These are phyloP conservation scores for Sympetrum striolatum DNA, from an alignment of 2,888 invertebrate species.

Conservation along the genomic window DNA sequence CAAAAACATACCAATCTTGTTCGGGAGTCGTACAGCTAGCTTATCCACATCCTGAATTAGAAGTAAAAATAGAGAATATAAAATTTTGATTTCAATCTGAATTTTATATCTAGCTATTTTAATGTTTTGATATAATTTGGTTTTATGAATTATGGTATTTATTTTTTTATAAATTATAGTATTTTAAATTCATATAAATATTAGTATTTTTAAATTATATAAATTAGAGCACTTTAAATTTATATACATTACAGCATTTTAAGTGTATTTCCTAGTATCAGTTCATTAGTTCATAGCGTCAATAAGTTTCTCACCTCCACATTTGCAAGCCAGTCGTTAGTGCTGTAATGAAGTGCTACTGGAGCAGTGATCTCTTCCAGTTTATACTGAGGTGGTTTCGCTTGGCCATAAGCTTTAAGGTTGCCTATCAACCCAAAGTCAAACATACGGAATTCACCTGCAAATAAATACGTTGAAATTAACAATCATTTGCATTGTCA, in stretches of 20 bases:
- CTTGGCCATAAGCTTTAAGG: slow-evolving; percentile 51
- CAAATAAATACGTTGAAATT: not conserved
- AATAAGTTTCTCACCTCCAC: slow-evolving; percentile 48
- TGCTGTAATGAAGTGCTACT: slow-evolving; percentile 56
- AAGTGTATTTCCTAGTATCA: no score
- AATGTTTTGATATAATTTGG: not conserved
- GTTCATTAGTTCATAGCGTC: no score
- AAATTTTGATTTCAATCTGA: not conserved
- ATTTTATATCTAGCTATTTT: not conserved
- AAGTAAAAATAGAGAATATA: not conserved
- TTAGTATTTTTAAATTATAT: no score
- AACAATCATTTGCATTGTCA: not conserved
- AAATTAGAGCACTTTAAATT: not conserved
- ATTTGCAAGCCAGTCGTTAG: slow-evolving; percentile 59
- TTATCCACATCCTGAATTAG: slow-evolving; percentile 65
- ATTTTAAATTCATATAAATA: no score
- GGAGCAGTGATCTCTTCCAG: slow-evolving; percentile 52
- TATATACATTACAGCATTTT: no score
- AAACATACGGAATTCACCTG: slow-evolving; percentile 54
- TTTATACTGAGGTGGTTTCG: slow-evolving; percentile 53
- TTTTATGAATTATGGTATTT: no score
- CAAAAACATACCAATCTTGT: slow-evolving; percentile 58
- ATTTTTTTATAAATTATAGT: no score
- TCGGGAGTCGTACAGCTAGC: slow-evolving; percentile 64
- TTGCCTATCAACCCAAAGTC: slow-evolving; percentile 56